A percentile compares a stretch with the other conserved stretches of the same genome.
Conservation (phyloP, 1,140 invertebrate genomes). For the Trissolcus basalis region DNA sequence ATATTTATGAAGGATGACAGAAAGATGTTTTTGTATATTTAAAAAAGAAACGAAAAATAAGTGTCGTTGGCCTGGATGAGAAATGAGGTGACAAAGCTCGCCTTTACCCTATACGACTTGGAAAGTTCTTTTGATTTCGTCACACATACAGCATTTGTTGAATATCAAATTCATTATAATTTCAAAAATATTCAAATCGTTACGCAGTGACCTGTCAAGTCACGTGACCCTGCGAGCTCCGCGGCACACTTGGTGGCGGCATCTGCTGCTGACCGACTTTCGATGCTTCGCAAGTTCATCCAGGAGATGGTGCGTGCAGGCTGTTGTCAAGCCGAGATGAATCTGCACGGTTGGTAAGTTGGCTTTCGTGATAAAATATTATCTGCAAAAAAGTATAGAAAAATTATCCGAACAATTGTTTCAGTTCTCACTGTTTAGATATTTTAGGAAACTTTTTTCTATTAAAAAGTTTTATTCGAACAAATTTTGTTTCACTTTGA, state of each 20-base stretch:
- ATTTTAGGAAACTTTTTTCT: no score
- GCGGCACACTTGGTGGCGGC: background rate
- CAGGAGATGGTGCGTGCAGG: constrained; percentile 2
- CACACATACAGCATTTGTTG: background rate
- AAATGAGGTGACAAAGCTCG: background rate
- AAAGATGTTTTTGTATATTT: no score
- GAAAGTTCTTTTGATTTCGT: background rate
- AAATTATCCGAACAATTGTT: no score
- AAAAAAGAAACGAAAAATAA: no score
- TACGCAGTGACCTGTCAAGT: constrained; percentile 34
- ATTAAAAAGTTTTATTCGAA: no score
- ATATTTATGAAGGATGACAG: no score
- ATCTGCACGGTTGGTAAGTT: background rate
- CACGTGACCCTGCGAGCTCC: constrained; percentile 17
- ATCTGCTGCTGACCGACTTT: constrained; percentile 27
- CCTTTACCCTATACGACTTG: no score
- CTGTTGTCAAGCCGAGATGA: background rate
- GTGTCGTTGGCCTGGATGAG: no score
- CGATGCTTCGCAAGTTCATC: background rate
- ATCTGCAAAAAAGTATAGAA: no score
- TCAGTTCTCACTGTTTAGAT: no score
- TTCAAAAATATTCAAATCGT: constrained; percentile 50
- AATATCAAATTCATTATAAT: constrained; percentile 38
- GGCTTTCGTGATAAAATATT: background rate
- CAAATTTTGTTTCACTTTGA: no score